Evolutionary conservation across 2,113 vertebrate genomes (phyloP).

Genomic region (Ageneiosus marmoratus): DNA sequence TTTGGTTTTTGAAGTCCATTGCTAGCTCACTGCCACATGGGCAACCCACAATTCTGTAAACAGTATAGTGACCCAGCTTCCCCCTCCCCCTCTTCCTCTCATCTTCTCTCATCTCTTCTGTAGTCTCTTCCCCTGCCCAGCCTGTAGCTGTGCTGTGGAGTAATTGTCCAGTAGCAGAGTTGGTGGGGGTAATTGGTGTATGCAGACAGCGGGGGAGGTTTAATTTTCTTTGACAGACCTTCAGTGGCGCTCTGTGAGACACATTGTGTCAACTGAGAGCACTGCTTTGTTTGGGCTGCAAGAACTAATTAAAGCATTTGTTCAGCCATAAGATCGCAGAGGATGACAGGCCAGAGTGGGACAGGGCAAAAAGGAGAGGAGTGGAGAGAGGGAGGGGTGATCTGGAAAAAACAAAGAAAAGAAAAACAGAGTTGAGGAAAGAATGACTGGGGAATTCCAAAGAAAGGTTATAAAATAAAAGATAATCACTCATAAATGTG

Average conservation of each 20-base stretch:
- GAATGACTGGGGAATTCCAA: constrained; percentile 7
- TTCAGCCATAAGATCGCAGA: constrained; percentile 56
- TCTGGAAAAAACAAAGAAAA: constrained; percentile 5
- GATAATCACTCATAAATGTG: neutral
- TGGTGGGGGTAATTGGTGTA: constrained; percentile 73
- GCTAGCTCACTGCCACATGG: constrained; percentile 66
- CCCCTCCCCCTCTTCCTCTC: constrained; percentile 44
- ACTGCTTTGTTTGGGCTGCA: constrained; percentile 73
- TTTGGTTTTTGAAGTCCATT: constrained; percentile 64
- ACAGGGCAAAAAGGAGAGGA: constrained; percentile 33
- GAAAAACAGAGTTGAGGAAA: neutral
- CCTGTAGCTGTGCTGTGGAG: constrained; percentile 33
- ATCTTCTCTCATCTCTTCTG: constrained; percentile 42
- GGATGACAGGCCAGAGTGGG: constrained; percentile 29
- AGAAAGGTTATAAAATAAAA: neutral
- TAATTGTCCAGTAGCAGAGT: constrained; percentile 61
- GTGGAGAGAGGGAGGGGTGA: neutral
- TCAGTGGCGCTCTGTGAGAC: constrained; percentile 75
- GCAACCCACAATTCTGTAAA: constrained; percentile 63
- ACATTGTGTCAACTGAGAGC: constrained; percentile 77
- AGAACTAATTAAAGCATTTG: constrained; percentile 77
- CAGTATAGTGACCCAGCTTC: constrained; percentile 64
- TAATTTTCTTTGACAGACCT: constrained; percentile 75
- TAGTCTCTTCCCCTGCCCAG: constrained; percentile 46
- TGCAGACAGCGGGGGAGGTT: constrained; percentile 67